Evolutionary conservation across 2,797 vertebrate genomes (phyloP).

Genomic region (Rhyacichthys aspro): DNA sequence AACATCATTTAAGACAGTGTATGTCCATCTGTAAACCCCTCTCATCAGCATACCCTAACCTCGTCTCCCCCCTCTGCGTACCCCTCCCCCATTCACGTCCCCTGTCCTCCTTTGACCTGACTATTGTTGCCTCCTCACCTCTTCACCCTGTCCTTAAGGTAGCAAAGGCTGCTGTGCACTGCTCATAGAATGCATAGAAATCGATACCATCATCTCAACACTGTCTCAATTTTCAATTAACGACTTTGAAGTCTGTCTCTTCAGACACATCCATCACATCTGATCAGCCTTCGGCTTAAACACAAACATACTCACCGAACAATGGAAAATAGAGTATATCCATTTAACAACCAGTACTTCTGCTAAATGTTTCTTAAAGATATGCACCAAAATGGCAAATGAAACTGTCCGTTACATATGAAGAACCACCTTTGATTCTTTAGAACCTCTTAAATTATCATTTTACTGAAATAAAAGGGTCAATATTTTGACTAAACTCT

Average conservation of each 20-base stretch:
- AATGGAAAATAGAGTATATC: not conserved
- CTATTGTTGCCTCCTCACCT: slow-evolving; percentile 46
- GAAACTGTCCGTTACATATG: too few relatives aligned
- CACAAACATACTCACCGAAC: slow-evolving; percentile 9
- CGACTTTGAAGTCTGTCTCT: slow-evolving; percentile 58
- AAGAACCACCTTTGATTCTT: too few relatives aligned
- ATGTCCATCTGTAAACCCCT: slow-evolving; percentile 45
- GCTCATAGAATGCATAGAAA: slow-evolving; percentile 56
- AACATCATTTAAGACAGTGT: slow-evolving; percentile 42
- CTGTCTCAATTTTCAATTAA: slow-evolving; percentile 83
- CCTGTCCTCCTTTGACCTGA: slow-evolving; percentile 41
- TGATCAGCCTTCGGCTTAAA: slow-evolving; percentile 40
- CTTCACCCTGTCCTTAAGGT: slow-evolving; percentile 26
- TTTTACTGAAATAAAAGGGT: too few relatives aligned
- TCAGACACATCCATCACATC: slow-evolving; percentile 72
- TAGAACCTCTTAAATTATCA: too few relatives aligned
- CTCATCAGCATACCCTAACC: slow-evolving; percentile 31
- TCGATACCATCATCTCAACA: slow-evolving; percentile 82
- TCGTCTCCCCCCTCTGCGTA: slow-evolving; percentile 7
- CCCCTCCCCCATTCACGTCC: slow-evolving; percentile 16
- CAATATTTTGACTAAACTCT: too few relatives aligned
- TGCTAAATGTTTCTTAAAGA: not conserved
- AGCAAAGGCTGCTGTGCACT: slow-evolving; percentile 25
- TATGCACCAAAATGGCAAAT: not conserved
- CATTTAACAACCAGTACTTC: not conserved